Percentiles rank a stretch among this genome's conserved stretches.
These are phyloP conservation scores for Caenorhabditis wallacei DNA, from an alignment of 2,888 invertebrate genomes.

Conservation along the genomic window DNA sequence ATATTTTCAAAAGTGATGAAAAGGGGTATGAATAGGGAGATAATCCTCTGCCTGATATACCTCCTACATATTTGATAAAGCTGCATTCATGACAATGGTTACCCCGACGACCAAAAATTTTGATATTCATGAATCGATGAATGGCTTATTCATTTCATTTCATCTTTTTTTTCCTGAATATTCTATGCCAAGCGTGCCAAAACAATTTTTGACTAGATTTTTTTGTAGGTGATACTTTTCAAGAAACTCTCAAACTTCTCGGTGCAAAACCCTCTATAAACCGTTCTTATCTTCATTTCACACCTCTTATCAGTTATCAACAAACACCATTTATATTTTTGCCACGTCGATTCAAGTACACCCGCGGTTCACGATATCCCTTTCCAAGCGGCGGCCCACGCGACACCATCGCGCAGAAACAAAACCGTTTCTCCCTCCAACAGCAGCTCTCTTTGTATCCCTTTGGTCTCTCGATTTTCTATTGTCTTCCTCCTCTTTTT, in stretches of 20 bases:
- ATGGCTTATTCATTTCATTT: not conserved
- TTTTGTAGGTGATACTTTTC: conserved; percentile 4
- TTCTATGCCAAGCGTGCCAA: too few species aligned
- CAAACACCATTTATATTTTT: conserved; percentile 32
- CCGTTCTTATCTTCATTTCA: conserved; percentile 39
- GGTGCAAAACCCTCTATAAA: conserved; percentile 2
- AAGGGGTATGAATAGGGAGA: not conserved
- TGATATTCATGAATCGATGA: not conserved
- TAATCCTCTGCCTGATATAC: conserved; percentile 30
- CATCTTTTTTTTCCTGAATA: not conserved
- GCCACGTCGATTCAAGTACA: conserved; percentile 51
- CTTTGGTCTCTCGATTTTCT: conserved; percentile 15
- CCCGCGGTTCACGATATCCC: conserved; percentile 27
- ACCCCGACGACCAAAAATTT: conserved; percentile 46
- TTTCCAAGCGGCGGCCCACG: conserved; percentile 47
- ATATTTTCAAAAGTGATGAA: not conserved
- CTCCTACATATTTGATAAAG: conserved; percentile 28
- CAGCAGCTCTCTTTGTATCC: not conserved
- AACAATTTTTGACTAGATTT: too few species aligned
- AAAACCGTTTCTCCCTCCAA: conserved; percentile 51
- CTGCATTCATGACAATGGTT: conserved; percentile 38
- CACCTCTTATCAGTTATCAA: conserved; percentile 45
- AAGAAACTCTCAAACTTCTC: not conserved
- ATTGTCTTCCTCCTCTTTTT: conserved; percentile 21
- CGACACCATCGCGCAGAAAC: conserved; percentile 47